A percentile compares a stretch with the other conserved stretches of the same genome.
Evolutionary conservation across 2,797 vertebrate species (phyloP).

Genomic region (Cyclura pinguis): DNA sequence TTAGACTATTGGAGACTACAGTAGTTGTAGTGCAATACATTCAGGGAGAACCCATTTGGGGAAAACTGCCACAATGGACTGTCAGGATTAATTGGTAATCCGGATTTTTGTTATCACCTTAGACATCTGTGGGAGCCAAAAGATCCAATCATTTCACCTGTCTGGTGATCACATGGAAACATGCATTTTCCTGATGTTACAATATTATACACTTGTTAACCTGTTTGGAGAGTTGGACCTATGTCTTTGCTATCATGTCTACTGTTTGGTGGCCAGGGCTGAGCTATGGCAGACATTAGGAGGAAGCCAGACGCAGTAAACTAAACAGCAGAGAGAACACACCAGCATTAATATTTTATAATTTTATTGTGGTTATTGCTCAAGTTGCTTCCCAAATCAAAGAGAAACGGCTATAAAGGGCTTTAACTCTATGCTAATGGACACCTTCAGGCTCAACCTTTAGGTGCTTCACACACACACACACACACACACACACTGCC

Average conservation of each 20-base stretch:
- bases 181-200: too few species aligned
- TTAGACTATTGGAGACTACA: neutral
- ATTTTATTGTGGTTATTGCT: too few species aligned
- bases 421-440: neutral
- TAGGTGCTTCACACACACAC: too few species aligned
- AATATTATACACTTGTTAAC: neutral
- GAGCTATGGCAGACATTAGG: neutral
- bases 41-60: neutral
- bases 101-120: neutral
- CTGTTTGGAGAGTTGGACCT: neutral
- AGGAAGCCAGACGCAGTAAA: neutral
- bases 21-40: neutral
- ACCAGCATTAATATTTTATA: neutral
- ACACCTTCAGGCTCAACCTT: neutral
- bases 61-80: neutral
- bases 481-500: too few species aligned
- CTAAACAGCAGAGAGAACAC: neutral
- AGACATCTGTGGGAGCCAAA: neutral
- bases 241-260: neutral
- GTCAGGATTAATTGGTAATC: neutral
- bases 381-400: neutral
- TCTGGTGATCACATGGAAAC: neutral
- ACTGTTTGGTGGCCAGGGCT: neutral
- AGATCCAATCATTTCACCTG: neutral
- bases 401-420: neutral